Conservation (phyloP, 1,140 invertebrate genomes). For the Macrocentrus cingulum region DNA sequence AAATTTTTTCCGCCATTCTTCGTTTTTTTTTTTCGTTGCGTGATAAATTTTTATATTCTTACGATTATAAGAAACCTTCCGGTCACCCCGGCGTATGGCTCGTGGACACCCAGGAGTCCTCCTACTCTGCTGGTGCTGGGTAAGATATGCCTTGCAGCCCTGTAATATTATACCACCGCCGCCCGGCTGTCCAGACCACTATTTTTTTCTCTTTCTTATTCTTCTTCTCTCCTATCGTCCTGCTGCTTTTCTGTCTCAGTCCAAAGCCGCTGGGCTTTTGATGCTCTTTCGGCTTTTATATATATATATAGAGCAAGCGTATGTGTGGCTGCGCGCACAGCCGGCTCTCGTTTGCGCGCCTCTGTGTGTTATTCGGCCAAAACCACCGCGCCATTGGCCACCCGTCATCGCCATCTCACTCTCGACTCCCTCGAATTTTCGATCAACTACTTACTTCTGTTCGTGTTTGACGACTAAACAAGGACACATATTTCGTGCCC, state of each 20-base stretch:
- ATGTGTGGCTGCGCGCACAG: background rate
- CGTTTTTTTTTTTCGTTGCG: no score
- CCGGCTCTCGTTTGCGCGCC: background rate
- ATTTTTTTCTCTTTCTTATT: background rate
- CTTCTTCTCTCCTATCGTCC: background rate
- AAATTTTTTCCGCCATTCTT: no score
- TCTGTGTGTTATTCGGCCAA: no score
- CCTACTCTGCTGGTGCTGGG: slow-evolving; percentile 1
- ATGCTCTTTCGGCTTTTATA: background rate
- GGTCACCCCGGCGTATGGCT: slow-evolving; percentile 17
- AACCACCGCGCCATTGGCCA: slow-evolving; percentile 9
- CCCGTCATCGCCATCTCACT: slow-evolving; percentile 5
- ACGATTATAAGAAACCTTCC: slow-evolving; percentile 17
- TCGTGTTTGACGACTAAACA: background rate
- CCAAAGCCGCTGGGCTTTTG: slow-evolving; percentile 9
- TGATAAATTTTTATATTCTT: no score
- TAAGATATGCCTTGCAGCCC: slow-evolving; percentile 20
- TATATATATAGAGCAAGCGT: slow-evolving; percentile 11
- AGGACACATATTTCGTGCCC: slow-evolving; percentile 10
- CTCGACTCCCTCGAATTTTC: slow-evolving; percentile 10
- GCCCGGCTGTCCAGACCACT: slow-evolving; percentile 3
- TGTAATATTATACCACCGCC: slow-evolving; percentile 31
- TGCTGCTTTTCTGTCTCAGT: slow-evolving; percentile 8
- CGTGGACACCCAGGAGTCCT: slow-evolving; percentile 8
- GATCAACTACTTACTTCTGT: background rate